A percentile compares a stretch with the other conserved stretches of the same genome.
phyloP scores from a whole-genome alignment of 2,113 vertebrate species.

The Gambusia holbrooki region DNA sequence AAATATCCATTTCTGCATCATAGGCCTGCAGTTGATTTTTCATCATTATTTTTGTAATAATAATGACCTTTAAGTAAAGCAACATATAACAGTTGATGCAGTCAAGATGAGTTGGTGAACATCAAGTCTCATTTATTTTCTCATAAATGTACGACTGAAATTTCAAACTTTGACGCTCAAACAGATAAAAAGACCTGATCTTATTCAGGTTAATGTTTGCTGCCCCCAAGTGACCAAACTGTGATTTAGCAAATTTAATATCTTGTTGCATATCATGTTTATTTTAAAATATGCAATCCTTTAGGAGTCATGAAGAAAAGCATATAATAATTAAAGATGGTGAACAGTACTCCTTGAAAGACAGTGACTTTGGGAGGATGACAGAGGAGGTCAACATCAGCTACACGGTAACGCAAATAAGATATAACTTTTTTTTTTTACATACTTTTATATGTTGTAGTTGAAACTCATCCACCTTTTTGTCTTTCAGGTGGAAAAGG shows the following conservation, averaged over 20 bases:
- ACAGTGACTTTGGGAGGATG: slow-evolving; percentile 86
- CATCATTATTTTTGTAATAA: not conserved
- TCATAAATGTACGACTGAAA: not conserved
- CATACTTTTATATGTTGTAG: not conserved
- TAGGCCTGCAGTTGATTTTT: not conserved
- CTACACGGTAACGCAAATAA: slow-evolving; percentile 84
- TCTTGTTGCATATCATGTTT: not conserved
- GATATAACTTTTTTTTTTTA: not conserved
- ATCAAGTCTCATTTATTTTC: not conserved
- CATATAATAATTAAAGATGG: slow-evolving; percentile 86
- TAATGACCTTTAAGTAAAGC: not conserved
- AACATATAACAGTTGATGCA: not conserved
- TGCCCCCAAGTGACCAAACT: not conserved
- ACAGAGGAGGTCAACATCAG: slow-evolving; percentile 89
- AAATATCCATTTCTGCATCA: too few species aligned
- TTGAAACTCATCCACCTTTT: not conserved
- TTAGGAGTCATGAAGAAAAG: slow-evolving; percentile 73
- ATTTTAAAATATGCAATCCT: not conserved
- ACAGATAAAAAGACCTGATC: not conserved
- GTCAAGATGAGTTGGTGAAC: not conserved
- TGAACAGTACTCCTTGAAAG: slow-evolving; percentile 77
- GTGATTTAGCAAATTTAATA: not conserved
- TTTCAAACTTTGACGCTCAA: not conserved
- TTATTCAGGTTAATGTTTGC: not conserved
- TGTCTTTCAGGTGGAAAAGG: slow-evolving; percentile 82